phyloP scores from a whole-genome alignment of 30 jellyfish, hydroid and myxozoan genomes.

The Cassiopea andromeda region DNA sequence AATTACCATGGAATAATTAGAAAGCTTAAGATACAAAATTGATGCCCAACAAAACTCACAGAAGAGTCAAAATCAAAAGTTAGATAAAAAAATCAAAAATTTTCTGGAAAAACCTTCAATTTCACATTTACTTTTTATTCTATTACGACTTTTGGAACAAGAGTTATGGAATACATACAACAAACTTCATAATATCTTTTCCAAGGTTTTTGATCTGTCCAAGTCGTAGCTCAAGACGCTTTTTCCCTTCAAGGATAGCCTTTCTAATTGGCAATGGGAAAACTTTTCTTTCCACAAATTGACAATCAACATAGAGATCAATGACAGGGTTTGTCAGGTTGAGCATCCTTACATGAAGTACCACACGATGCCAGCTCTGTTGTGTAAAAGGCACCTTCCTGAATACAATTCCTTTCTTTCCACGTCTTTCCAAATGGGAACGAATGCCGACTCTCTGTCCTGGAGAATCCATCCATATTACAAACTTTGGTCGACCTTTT shows the following conservation, averaged over 20 bases:
- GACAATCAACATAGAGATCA: slow-evolving; percentile 88
- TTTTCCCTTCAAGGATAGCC: slow-evolving; percentile 73
- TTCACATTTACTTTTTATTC: too few species aligned
- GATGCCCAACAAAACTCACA: too few species aligned
- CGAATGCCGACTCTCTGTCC: slow-evolving; percentile 89
- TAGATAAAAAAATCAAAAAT: too few species aligned
- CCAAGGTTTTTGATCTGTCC: slow-evolving; percentile 85
- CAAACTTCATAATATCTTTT: slow-evolving; percentile 78
- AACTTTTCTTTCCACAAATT: slow-evolving; percentile 65
- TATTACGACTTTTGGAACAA: too few species aligned
- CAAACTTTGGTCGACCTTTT: slow-evolving; percentile 73
- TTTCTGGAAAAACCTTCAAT: too few species aligned
- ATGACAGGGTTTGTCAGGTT: slow-evolving; percentile 73
- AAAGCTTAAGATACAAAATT: too few species aligned
- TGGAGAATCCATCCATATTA: slow-evolving; percentile 82
- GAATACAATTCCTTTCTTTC: slow-evolving; percentile 70
- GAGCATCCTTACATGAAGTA: slow-evolving; percentile 68
- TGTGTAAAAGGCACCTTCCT: slow-evolving; percentile 83
- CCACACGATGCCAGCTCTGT: slow-evolving; percentile 92
- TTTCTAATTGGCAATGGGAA: slow-evolving; percentile 67
- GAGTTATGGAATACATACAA: slow-evolving; percentile 62
- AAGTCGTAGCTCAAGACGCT: slow-evolving; percentile 74
- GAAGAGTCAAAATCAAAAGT: too few species aligned
- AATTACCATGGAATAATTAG: too few species aligned
- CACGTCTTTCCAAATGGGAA: slow-evolving; percentile 67